Base-by-base conservation (phyloP, 37 sponge, comb jelly and placozoan species). In the Bolinopsis microptera region DNA sequence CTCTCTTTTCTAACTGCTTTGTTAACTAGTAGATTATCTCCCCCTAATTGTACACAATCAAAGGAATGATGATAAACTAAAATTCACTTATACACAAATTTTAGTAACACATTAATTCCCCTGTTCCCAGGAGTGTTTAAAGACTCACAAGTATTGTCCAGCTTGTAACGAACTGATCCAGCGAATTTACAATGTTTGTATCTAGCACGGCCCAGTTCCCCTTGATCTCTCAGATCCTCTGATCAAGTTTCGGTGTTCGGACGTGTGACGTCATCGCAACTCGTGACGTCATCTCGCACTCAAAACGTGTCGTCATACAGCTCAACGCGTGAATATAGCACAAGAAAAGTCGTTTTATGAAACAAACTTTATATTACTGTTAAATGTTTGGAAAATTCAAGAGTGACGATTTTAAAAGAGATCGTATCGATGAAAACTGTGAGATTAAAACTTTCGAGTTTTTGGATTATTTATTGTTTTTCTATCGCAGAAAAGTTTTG, bases 61-160 rank as follows among this genome's bases (percentile, higher is more conserved):
- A n/a, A n/a, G n/a, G n/a, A n/a, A n/a, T n/a, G n/a, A n/a, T n/a
- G n/a, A n/a, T n/a, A n/a, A n/a, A n/a, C n/a, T n/a, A n/a, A n/a
- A n/a, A n/a, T n/a, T n/a, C n/a, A n/a, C n/a, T n/a, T n/a, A n/a
- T n/a, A n/a, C n/a, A n/a, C n/a, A n/a, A n/a, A n/a, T n/a, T n/a
- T n/a, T n/a, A n/a, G n/a, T n/a, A n/a, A n/a, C n/a, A n/a, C n/a
- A n/a, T n/a, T n/a, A 48, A 5, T 48, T 48, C 13, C 13, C 5
- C 13, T 48, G 61, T 48, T 77, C 18, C 0, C 90, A 86, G 90
- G 90, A 86, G 3, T 86, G 90, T 86, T 48, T 86, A 21, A 39
- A 41, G 27, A n/a, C 90, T 24, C 90, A 86, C 41, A 86, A 86
- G 30, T 86, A 34, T 48, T 86, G 90, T 26, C 90, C 90, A 8